These are phyloP conservation scores for Psittacus erithacus DNA, from an alignment of 2,113 vertebrate genomes.

Conservation along the genomic window DNA sequence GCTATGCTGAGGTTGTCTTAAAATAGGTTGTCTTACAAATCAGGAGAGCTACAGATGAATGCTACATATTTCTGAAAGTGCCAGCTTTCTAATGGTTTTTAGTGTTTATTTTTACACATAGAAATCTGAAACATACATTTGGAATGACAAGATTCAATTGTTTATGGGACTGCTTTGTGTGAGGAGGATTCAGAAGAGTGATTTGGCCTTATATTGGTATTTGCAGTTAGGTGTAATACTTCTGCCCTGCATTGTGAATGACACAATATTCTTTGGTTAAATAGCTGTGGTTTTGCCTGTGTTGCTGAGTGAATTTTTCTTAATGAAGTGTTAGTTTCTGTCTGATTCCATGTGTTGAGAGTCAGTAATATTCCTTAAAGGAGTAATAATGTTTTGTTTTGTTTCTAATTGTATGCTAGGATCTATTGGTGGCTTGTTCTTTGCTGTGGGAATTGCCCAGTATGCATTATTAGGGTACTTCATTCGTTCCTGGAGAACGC, in stretches of 20 bases:
- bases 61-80: not conserved
- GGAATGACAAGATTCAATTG: not conserved
- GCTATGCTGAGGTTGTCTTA: not conserved
- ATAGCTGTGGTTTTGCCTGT: not conserved
- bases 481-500: constrained; percentile 80
- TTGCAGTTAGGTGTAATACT: not conserved
- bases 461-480: constrained; percentile 82
- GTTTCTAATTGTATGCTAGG: constrained; percentile 60
- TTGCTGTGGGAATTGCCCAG: constrained; percentile 82
- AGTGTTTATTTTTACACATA: not conserved
- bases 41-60: not conserved
- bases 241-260: not conserved
- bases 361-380: not conserved
- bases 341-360: not conserved
- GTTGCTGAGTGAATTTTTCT: not conserved
- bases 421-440: constrained; percentile 80
- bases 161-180: not conserved
- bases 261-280: not conserved
- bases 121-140: not conserved
- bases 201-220: not conserved
- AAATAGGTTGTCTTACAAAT: not conserved
- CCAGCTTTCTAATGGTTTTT: not conserved
- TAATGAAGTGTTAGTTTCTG: not conserved
- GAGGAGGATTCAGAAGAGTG: not conserved
- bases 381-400: constrained; percentile 27